phyloP scores from a whole-genome alignment of 2,797 vertebrate genomes.

The Sternarchorhynchus goeldii region DNA sequence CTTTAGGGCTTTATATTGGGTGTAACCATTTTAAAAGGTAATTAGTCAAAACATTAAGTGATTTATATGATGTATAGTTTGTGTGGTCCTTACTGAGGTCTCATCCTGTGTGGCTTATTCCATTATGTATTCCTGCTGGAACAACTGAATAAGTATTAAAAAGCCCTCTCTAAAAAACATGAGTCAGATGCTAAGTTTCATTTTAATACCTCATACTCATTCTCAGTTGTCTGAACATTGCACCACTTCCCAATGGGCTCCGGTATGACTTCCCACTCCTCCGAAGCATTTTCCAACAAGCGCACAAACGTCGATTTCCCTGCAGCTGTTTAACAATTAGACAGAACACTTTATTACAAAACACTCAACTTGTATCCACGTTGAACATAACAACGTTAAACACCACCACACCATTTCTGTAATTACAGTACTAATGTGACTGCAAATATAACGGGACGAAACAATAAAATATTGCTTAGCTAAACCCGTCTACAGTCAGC shows the following conservation, averaged over 20 bases:
- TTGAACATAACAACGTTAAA: too few relatives aligned
- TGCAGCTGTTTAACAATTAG: slow-evolving; percentile 50
- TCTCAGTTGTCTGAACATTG: slow-evolving; percentile 72
- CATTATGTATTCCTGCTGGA: neutral
- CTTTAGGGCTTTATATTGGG: too few relatives aligned
- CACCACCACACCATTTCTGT: too few relatives aligned
- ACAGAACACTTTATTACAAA: neutral
- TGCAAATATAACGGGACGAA: too few relatives aligned
- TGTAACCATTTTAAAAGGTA: too few relatives aligned
- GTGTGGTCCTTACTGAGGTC: too few relatives aligned
- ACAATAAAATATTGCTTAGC: too few relatives aligned
- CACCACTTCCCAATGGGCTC: slow-evolving; percentile 83
- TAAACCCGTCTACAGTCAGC: too few relatives aligned
- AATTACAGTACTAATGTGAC: too few relatives aligned
- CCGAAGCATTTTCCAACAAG: slow-evolving; percentile 66
- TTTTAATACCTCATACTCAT: slow-evolving; percentile 70
- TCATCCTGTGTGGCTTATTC: too few relatives aligned
- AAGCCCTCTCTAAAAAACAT: neutral
- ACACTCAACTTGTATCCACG: neutral
- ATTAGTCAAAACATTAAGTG: too few relatives aligned
- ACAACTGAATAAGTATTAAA: neutral
- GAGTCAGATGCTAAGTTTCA: neutral
- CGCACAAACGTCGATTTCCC: slow-evolving; percentile 75
- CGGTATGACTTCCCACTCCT: slow-evolving; percentile 81
- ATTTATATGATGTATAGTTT: too few relatives aligned